phyloP scores from a whole-genome alignment of 2,113 vertebrate species.

The Hemiprocne comata region DNA sequence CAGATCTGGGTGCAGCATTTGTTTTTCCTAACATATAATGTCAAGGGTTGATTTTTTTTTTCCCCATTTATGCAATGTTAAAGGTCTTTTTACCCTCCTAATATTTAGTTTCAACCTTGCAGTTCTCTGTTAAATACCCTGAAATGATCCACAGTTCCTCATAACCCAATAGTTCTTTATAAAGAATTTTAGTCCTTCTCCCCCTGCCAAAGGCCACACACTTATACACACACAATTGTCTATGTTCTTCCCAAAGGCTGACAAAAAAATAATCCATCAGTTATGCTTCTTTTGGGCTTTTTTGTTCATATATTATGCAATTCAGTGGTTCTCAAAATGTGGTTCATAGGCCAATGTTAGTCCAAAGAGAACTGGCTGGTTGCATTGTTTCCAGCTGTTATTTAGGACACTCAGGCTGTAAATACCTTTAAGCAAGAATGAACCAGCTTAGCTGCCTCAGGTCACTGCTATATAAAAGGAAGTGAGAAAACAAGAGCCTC shows the following conservation, averaged over 20 bases:
- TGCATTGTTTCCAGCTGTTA: constrained; percentile 71
- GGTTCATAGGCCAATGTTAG: constrained; percentile 56
- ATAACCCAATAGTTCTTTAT: not conserved
- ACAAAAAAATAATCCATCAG: constrained; percentile 7
- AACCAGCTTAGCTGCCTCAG: constrained; percentile 63
- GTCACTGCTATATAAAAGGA: constrained; percentile 61
- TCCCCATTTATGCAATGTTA: not conserved
- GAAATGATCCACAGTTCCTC: not conserved
- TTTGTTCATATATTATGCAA: constrained; percentile 64
- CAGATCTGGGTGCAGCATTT: not conserved
- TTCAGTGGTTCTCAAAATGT: constrained; percentile 64
- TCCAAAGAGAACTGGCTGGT: constrained; percentile 62
- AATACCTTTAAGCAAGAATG: constrained; percentile 68
- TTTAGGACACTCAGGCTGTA: constrained; percentile 66
- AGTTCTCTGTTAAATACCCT: not conserved
- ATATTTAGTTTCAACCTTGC: not conserved
- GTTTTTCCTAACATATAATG: not conserved
- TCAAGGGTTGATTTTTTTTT: rapidly evolving
- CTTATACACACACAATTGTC: constrained; percentile 11
- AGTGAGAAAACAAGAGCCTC: constrained; percentile 64
- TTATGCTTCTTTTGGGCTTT: constrained; percentile 58
- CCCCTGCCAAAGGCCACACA: constrained; percentile 1
- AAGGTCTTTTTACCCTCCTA: not conserved
- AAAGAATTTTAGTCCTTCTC: not conserved
- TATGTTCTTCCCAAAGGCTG: constrained; percentile 15